Evolutionary conservation across 1,140 invertebrate species (phyloP).

Genomic region (Drosophila asahinai): DNA sequence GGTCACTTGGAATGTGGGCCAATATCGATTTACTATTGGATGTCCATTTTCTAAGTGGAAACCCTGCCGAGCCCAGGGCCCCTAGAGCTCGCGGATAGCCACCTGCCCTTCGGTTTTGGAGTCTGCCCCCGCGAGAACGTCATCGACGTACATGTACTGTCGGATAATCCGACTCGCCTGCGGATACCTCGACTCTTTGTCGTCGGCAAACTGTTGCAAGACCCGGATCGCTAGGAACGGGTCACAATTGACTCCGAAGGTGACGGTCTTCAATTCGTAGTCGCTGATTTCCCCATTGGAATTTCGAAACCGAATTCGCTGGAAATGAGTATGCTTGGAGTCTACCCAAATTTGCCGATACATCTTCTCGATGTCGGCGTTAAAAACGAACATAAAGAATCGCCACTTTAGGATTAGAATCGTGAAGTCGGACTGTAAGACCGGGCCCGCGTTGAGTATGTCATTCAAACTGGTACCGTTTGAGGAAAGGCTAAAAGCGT

Average conservation of each 20-base stretch:
- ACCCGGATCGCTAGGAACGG: too few species aligned
- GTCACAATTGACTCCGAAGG: too few species aligned
- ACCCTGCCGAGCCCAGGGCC: too few species aligned
- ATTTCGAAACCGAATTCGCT: background rate
- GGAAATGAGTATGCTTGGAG: background rate
- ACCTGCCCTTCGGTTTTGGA: too few species aligned
- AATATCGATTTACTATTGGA: too few species aligned
- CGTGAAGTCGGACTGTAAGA: background rate
- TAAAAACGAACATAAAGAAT: background rate
- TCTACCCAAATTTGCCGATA: background rate
- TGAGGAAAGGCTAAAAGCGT: too few species aligned
- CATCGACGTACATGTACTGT: background rate
- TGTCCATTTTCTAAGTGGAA: too few species aligned
- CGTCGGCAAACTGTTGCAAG: background rate
- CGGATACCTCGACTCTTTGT: background rate
- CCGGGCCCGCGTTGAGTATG: background rate
- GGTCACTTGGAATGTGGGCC: too few species aligned
- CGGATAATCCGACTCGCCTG: background rate
- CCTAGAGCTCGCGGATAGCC: too few species aligned
- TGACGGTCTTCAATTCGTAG: too few species aligned
- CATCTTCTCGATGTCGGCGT: too few species aligned
- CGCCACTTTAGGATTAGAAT: background rate
- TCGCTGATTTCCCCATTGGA: background rate
- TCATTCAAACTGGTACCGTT: background rate
- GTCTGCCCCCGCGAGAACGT: too few species aligned